Evolutionary conservation across 2,797 vertebrate species (phyloP).

Genomic region (Myotis daubentonii): DNA sequence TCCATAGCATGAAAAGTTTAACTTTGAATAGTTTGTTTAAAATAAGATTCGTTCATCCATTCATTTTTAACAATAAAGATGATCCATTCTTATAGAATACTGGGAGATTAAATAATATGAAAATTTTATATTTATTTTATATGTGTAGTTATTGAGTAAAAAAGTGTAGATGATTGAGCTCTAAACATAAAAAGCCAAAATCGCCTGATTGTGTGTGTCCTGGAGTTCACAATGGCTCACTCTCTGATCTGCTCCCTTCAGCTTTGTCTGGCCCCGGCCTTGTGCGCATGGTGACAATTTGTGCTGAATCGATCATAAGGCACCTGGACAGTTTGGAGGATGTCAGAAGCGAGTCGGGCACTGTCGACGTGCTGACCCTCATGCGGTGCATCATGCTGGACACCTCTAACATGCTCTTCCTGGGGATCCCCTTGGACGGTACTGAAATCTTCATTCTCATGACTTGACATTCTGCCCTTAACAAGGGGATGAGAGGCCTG

Average conservation of each 20-base stretch:
- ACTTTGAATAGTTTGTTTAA: not conserved
- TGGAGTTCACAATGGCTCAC: not conserved
- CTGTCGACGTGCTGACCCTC: conserved; percentile 90
- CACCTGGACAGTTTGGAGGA: conserved; percentile 90
- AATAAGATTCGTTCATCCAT: conserved; percentile 11
- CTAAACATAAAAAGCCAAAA: not conserved
- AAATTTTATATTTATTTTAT: not conserved
- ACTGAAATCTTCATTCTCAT: conserved; percentile 2
- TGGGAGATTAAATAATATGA: not conserved
- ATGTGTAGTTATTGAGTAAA: not conserved
- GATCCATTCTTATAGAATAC: not conserved
- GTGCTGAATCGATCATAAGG: conserved; percentile 87
- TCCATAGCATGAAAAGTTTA: not conserved
- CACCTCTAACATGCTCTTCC: conserved; percentile 93
- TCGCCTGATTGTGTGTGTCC: not conserved
- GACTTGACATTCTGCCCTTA: not conserved
- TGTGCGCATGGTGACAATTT: conserved; percentile 89
- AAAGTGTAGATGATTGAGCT: not conserved
- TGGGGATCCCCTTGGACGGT: conserved; percentile 94
- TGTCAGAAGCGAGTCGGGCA: conserved; percentile 85
- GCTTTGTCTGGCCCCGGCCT: conserved; percentile 94
- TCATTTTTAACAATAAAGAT: not conserved
- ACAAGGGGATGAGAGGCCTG: not conserved
- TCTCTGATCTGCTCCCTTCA: conserved; percentile 69
- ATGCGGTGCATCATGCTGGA: conserved; percentile 94